phyloP scores from a whole-genome alignment of 64 coral and sea anemone genomes.

The Pocillopora damicornis region DNA sequence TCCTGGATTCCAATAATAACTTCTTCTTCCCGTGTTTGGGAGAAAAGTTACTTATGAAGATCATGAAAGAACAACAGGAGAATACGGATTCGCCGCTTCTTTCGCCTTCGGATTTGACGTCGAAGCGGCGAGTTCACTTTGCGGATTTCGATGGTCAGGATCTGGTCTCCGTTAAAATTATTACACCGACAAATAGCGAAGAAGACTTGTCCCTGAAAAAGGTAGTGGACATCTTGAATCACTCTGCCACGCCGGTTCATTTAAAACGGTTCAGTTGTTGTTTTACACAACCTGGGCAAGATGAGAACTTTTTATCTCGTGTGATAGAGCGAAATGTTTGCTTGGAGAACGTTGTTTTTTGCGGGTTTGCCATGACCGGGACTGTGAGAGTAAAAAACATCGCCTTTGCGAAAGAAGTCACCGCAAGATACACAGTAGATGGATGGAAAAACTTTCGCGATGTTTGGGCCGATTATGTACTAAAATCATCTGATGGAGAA shows the following conservation, averaged over 20 bases:
- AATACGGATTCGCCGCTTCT: background rate
- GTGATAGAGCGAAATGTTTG: slow-evolving; percentile 71
- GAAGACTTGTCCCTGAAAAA: slow-evolving; percentile 48
- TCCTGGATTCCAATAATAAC: slow-evolving; percentile 7
- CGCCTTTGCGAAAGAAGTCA: slow-evolving; percentile 82
- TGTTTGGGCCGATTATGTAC: slow-evolving; percentile 86
- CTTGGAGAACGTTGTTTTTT: slow-evolving; percentile 81
- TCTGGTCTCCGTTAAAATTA: slow-evolving; percentile 79
- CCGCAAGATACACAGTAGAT: slow-evolving; percentile 72
- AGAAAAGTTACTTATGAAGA: background rate
- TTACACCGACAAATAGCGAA: slow-evolving; percentile 84
- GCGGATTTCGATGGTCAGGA: slow-evolving; percentile 75
- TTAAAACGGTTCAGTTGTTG: slow-evolving; percentile 61
- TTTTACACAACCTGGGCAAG: slow-evolving; percentile 65
- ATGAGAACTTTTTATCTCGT: slow-evolving; percentile 37
- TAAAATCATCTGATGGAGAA: slow-evolving; percentile 64
- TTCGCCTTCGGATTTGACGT: slow-evolving; percentile 25
- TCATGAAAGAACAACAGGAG: slow-evolving; percentile 32
- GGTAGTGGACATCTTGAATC: slow-evolving; percentile 24
- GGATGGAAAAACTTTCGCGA: slow-evolving; percentile 70
- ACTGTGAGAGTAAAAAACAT: slow-evolving; percentile 83
- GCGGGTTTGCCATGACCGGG: slow-evolving; percentile 73
- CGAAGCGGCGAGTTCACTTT: slow-evolving; percentile 79
- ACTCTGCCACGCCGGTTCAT: slow-evolving; percentile 26
- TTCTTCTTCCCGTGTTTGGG: background rate